Evolutionary conservation across 2,113 vertebrate genomes (phyloP).

Genomic region (Mus musculus): GRCm39 chr16:63855501-63856000

Average conservation of each 20-base stretch:
- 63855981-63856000: too few species aligned
- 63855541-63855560: background rate
- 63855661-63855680: background rate
- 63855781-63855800: too few species aligned
- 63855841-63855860: too few species aligned
- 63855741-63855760: background rate
- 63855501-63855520: background rate
- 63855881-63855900: too few species aligned
- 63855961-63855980: too few species aligned
- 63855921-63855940: too few species aligned
- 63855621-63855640: background rate
- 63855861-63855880: too few species aligned
- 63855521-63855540: background rate
- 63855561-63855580: background rate
- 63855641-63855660: background rate
- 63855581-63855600: background rate
- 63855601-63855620: background rate
- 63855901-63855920: too few species aligned
- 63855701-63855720: background rate
- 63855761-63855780: background rate
- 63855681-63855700: background rate
- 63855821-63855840: too few species aligned
- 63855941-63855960: too few species aligned
- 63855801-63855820: too few species aligned
- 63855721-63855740: background rate